phyloP scores from a whole-genome alignment of 2,113 vertebrate species.

The Mesembrinibis cayennensis region DNA sequence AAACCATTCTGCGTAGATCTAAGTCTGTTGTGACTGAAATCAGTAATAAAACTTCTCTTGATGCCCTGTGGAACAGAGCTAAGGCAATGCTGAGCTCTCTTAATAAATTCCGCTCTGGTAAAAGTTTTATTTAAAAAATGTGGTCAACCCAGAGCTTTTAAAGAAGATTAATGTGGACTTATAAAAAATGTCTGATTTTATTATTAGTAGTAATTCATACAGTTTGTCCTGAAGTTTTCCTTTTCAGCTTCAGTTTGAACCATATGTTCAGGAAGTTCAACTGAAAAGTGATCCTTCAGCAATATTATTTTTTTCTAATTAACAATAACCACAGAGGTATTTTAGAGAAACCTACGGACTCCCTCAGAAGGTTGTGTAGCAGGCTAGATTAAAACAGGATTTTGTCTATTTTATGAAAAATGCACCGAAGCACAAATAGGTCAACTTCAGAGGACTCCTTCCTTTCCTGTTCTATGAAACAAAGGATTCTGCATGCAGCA shows the following conservation, averaged over 20 bases:
- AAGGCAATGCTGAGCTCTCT: constrained; percentile 29
- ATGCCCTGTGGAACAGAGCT: constrained; percentile 15
- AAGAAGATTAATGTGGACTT: constrained; percentile 64
- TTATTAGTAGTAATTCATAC: constrained; percentile 68
- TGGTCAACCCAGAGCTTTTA: constrained; percentile 51
- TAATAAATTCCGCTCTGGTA: constrained; percentile 59
- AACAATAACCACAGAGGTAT: constrained; percentile 62
- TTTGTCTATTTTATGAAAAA: constrained; percentile 59
- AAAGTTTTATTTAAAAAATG: constrained; percentile 65
- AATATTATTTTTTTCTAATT: constrained; percentile 71
- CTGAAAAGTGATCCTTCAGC: constrained; percentile 61
- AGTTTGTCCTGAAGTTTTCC: constrained; percentile 67
- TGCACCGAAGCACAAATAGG: neutral
- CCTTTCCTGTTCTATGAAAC: neutral
- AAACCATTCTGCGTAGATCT: constrained; percentile 49
- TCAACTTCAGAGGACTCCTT: constrained; percentile 34
- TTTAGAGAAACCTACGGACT: constrained; percentile 24
- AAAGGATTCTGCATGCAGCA: neutral
- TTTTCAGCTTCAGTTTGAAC: constrained; percentile 69
- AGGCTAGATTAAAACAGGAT: constrained; percentile 46
- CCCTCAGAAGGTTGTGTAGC: constrained; percentile 12
- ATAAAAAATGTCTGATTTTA: constrained; percentile 68
- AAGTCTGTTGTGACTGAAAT: constrained; percentile 43
- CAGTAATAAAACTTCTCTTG: constrained; percentile 40
- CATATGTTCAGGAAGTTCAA: constrained; percentile 74